Conservation (phyloP, 2,113 vertebrate species). For the Aepyceros melampus region DNA sequence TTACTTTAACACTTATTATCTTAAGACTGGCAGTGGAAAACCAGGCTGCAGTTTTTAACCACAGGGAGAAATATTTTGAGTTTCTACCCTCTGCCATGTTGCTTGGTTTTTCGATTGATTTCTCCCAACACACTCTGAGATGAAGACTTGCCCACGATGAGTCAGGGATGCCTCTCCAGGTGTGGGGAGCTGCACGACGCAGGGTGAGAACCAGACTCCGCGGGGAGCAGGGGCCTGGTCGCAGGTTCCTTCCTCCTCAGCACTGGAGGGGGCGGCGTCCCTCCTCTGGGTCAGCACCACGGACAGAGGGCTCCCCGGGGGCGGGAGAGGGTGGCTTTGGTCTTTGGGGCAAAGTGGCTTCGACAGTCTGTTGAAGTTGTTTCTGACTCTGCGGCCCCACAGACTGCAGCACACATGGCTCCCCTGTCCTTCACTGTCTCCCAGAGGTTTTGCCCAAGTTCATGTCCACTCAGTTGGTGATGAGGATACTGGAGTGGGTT, state of each 20-base stretch:
- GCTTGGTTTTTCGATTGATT: background rate
- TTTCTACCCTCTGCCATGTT: background rate
- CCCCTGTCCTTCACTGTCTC: background rate
- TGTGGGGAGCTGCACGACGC: too few species aligned
- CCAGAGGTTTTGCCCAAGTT: background rate
- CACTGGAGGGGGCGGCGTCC: accelerated
- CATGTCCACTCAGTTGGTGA: background rate
- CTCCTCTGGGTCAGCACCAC: background rate
- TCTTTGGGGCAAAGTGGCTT: background rate
- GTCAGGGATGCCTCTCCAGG: background rate
- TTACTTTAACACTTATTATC: background rate
- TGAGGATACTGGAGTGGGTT: background rate
- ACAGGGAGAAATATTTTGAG: background rate
- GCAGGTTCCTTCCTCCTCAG: background rate
- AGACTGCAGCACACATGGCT: background rate
- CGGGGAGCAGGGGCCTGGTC: accelerated
- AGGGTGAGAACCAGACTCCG: accelerated
- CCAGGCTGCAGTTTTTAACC: accelerated
- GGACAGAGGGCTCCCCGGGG: background rate
- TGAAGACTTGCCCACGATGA: accelerated
- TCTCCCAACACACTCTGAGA: background rate
- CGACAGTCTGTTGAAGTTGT: background rate
- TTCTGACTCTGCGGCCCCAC: background rate
- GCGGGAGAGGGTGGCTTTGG: accelerated
- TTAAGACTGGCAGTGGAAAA: background rate